Conservation (phyloP, 1,140 invertebrate species). For the Drusus annulatus region DNA sequence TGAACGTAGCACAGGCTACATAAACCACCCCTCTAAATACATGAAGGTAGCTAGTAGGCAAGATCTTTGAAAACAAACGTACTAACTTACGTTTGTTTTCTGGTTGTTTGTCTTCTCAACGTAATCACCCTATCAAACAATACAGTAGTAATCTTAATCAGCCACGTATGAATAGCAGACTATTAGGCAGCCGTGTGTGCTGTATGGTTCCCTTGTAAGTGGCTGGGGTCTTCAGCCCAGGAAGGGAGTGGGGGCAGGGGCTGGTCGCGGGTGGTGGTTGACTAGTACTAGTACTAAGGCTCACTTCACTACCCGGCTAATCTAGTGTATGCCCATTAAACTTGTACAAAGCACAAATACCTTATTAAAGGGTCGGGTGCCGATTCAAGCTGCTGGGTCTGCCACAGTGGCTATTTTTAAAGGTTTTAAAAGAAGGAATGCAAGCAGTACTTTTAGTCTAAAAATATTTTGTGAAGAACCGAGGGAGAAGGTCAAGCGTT, state of each 20-base stretch:
- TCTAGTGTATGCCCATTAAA: conserved; percentile 54
- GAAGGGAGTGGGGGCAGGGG: neutral
- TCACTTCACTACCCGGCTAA: conserved; percentile 42
- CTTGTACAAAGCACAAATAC: conserved; percentile 46
- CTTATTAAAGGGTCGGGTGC: conserved; percentile 29
- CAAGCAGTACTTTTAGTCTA: too few species aligned
- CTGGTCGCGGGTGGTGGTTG: too few species aligned
- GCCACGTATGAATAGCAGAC: conserved; percentile 3
- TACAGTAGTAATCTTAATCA: conserved; percentile 22
- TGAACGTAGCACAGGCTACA: too few species aligned
- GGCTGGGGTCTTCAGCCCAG: neutral
- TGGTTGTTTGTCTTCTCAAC: neutral
- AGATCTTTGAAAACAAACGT: too few species aligned
- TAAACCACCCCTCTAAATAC: too few species aligned
- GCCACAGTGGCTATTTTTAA: neutral
- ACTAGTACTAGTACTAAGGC: too few species aligned
- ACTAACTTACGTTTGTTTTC: too few species aligned
- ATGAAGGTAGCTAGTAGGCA: too few species aligned
- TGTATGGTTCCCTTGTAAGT: neutral
- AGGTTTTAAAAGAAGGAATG: neutral
- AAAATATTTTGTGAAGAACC: too few species aligned
- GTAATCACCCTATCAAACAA: conserved; percentile 16
- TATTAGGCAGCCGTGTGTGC: neutral
- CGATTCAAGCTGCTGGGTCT: conserved; percentile 9
- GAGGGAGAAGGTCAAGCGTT: too few species aligned